Conservation (phyloP, 2,888 invertebrate genomes). For the Sisyra nigra region DNA sequence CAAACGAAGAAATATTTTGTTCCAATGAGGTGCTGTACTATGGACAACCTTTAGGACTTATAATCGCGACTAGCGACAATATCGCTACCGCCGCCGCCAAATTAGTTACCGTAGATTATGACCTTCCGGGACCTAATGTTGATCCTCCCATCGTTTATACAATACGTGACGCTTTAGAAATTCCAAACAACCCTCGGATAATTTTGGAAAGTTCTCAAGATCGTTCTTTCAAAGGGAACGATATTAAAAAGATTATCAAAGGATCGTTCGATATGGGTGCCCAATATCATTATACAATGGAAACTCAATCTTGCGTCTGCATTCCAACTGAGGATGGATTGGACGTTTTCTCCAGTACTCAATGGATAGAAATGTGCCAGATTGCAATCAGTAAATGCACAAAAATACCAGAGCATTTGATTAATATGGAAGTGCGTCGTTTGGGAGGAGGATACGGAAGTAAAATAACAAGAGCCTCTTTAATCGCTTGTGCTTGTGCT, state of each 20-base stretch:
- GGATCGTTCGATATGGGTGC: slow-evolving; percentile 37
- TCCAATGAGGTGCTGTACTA: slow-evolving; percentile 20
- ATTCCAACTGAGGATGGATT: slow-evolving; percentile 50
- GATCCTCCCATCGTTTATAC: slow-evolving; percentile 20
- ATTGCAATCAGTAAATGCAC: slow-evolving; percentile 33
- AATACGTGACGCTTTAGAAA: slow-evolving; percentile 32
- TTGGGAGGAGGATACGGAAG: slow-evolving; percentile 71
- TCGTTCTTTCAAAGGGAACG: slow-evolving; percentile 23
- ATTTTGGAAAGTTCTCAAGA: slow-evolving; percentile 22
- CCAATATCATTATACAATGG: slow-evolving; percentile 70
- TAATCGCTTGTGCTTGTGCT: slow-evolving; percentile 46
- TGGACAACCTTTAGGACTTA: slow-evolving; percentile 28
- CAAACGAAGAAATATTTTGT: slow-evolving; percentile 27
- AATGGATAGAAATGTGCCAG: slow-evolving; percentile 45
- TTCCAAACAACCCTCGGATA: slow-evolving; percentile 27
- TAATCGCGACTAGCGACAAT: slow-evolving; percentile 22
- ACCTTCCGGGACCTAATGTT: background rate
- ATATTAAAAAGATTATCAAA: slow-evolving; percentile 33
- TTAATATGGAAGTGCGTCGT: slow-evolving; percentile 52
- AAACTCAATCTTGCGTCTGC: slow-evolving; percentile 47
- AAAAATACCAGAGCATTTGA: slow-evolving; percentile 34
- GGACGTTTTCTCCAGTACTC: slow-evolving; percentile 43
- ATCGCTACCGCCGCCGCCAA: slow-evolving; percentile 19
- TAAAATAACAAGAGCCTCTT: slow-evolving; percentile 47
- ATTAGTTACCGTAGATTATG: slow-evolving; percentile 16